These are phyloP conservation scores for Horisme vitalbata DNA, from an alignment of 2,888 invertebrate genomes.

Conservation along the genomic window DNA sequence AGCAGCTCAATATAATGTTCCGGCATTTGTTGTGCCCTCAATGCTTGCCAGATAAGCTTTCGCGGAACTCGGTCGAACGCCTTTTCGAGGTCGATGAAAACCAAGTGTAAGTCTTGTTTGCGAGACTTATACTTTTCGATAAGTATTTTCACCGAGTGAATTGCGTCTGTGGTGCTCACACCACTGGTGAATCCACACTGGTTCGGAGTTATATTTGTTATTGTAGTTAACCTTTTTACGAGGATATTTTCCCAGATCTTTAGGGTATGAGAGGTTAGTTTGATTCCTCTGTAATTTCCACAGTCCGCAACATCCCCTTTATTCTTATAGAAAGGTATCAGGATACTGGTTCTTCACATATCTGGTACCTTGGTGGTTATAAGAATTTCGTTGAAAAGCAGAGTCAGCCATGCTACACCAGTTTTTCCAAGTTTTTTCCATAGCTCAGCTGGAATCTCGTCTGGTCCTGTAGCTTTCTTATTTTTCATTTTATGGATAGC, in stretches of 20 bases:
- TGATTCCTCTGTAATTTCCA: slow-evolving; percentile 23
- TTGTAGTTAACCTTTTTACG: background rate
- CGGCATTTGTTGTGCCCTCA: background rate
- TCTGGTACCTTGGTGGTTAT: background rate
- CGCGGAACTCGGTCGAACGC: background rate
- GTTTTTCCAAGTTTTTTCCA: slow-evolving; percentile 1
- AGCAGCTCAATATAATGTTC: too few relatives aligned
- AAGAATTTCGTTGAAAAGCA: background rate
- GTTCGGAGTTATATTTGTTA: background rate
- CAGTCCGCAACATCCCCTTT: slow-evolving; percentile 21
- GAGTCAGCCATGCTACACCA: background rate
- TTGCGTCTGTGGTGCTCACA: background rate
- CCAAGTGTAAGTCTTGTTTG: background rate
- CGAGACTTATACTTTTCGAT: background rate
- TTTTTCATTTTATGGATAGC: slow-evolving; percentile 5
- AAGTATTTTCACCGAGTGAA: background rate
- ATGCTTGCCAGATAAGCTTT: background rate
- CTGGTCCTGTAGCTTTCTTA: slow-evolving; percentile 3
- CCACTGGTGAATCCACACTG: background rate
- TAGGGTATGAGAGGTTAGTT: slow-evolving; percentile 23
- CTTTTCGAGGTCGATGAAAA: background rate
- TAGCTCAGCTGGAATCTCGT: slow-evolving; percentile 3
- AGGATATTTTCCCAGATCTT: slow-evolving; percentile 12
- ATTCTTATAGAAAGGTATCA: slow-evolving; percentile 22
- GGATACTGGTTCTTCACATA: slow-evolving; percentile 5